Percentiles rank a stretch among this genome's conserved stretches.
These are phyloP conservation scores for Astyanax mexicanus DNA, from an alignment of 2,797 vertebrate genomes.

Conservation along the genomic window DNA sequence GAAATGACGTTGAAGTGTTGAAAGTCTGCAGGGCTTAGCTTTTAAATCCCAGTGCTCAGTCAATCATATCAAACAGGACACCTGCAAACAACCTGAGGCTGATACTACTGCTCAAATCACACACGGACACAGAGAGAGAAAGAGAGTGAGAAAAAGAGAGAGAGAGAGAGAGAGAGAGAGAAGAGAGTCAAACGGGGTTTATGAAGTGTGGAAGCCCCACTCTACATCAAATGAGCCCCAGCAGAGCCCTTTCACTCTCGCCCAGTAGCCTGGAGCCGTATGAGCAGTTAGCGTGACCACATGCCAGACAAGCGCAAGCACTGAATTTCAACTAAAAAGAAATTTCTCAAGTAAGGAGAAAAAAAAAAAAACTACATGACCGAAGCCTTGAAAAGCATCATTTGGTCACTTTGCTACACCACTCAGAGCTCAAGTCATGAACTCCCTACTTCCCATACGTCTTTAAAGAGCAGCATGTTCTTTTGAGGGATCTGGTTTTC, in stretches of 20 bases:
- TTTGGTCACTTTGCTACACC: constrained; percentile 43
- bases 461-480: background rate
- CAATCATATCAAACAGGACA: constrained; percentile 72
- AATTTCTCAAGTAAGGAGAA: constrained; percentile 19
- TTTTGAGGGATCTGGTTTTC: background rate
- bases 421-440: background rate
- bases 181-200: constrained; percentile 65
- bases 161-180: constrained; percentile 20
- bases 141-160: constrained; percentile 34
- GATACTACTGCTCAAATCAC: constrained; percentile 41
- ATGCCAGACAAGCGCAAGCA: constrained; percentile 65
- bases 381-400: background rate
- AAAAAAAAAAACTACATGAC: background rate
- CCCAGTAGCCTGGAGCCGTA: constrained; percentile 60
- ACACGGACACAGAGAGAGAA: constrained; percentile 36
- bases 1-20: constrained; percentile 57
- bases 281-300: constrained; percentile 39
- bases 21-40: constrained; percentile 67
- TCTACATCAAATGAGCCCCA: constrained; percentile 54
- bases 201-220: constrained; percentile 69
- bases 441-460: too few relatives aligned
- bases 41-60: constrained; percentile 70
- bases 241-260: constrained; percentile 70
- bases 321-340: constrained; percentile 72
- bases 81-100: constrained; percentile 72